Conservation (phyloP, 2,888 invertebrate species). For the Dinocampus coccinellae region DNA sequence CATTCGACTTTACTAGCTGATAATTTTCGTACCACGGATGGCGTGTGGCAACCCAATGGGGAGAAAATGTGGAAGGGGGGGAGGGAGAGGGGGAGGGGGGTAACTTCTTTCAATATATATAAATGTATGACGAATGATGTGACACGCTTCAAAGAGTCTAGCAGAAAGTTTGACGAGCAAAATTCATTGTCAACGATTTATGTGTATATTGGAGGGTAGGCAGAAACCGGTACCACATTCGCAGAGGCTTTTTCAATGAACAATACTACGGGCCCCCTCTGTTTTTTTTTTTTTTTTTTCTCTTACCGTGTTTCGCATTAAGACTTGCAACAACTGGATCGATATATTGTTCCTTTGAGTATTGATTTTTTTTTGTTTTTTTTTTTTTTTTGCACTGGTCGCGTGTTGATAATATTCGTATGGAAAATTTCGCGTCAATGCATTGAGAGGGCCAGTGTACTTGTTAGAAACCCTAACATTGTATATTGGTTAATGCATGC, state of each 20-base stretch:
- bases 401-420: conserved; percentile 36
- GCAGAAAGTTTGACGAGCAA: conserved; percentile 10
- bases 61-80: too few species aligned
- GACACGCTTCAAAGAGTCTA: conserved; percentile 42
- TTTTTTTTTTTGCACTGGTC: conserved; percentile 17
- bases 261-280: conserved; percentile 16
- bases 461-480: conserved; percentile 26
- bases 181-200: conserved; percentile 4
- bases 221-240: conserved; percentile 31
- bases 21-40: conserved; percentile 49
- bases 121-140: conserved; percentile 32
- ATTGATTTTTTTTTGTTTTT: conserved; percentile 33
- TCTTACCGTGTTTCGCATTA: conserved; percentile 8
- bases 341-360: conserved; percentile 33
- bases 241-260: conserved; percentile 27
- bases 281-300: not conserved
- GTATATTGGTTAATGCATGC: not conserved
- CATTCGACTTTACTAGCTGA: conserved; percentile 51
- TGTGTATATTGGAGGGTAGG: conserved; percentile 34
- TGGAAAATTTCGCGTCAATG: conserved; percentile 36
- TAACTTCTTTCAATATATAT: too few species aligned
- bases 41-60: conserved; percentile 41
- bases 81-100: too few species aligned
- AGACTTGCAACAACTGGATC: conserved; percentile 23
- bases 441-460: conserved; percentile 18